A percentile compares a stretch with the other conserved stretches of the same genome.
Evolutionary conservation across 2,797 vertebrate genomes (phyloP).

Genomic region (Otolemur crassicaudatus): DNA sequence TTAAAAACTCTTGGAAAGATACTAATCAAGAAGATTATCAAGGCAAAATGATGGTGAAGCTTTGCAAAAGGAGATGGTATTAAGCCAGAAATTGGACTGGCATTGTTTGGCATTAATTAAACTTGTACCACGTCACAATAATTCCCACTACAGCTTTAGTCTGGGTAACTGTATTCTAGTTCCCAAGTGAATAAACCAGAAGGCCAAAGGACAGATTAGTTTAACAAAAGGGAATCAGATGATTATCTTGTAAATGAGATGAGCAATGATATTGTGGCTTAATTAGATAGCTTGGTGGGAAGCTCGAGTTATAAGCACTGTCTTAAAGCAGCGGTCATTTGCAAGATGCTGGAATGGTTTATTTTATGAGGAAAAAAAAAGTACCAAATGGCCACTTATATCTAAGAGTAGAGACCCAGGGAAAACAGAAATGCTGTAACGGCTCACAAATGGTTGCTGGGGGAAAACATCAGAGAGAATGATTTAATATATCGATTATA

Average conservation of each 20-base stretch:
- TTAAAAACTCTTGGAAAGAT: constrained; percentile 44
- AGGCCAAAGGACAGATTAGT: constrained; percentile 67
- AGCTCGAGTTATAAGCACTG: constrained; percentile 35
- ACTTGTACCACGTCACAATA: constrained; percentile 61
- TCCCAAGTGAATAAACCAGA: constrained; percentile 76
- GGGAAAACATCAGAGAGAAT: constrained; percentile 7
- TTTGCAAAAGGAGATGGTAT: constrained; percentile 50
- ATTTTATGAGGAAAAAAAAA: constrained; percentile 58
- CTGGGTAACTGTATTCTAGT: constrained; percentile 58
- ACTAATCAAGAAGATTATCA: constrained; percentile 31
- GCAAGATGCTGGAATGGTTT: constrained; percentile 36
- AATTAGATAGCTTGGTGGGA: constrained; percentile 67
- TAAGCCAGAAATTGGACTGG: constrained; percentile 37
- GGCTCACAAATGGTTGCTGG: background rate
- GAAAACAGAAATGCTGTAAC: constrained; percentile 1
- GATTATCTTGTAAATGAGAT: constrained; percentile 79
- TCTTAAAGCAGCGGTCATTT: constrained; percentile 60
- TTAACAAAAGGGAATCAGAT: constrained; percentile 81
- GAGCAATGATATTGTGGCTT: constrained; percentile 62
- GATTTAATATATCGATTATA: constrained; percentile 60
- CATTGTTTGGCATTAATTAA: constrained; percentile 73
- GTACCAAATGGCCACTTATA: constrained; percentile 25
- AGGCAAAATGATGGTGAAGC: background rate
- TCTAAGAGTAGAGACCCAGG: background rate
- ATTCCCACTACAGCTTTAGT: constrained; percentile 26